Evolutionary conservation across 2,797 vertebrate genomes (phyloP), one percentile per base, ranked within the genome.

Genomic region (Chelidonichthys spinosus): DNA sequence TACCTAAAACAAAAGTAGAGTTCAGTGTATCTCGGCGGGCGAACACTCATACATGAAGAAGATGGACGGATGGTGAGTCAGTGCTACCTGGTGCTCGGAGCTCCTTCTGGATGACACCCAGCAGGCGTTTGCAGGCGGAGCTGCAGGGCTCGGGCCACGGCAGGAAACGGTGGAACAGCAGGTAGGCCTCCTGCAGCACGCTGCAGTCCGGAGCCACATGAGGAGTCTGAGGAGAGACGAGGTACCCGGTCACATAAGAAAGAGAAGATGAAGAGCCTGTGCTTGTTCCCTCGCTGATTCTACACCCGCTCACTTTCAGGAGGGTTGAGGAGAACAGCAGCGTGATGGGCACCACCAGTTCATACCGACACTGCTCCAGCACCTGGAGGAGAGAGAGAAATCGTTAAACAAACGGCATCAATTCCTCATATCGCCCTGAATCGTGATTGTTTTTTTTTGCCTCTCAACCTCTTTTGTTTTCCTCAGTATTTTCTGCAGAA

Each of bases 81-180:
- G 32, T 3, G 52, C 32, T 54, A 98, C 97, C 96, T 68, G 97
- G 97, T 0, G 95, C 96, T 83, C 92, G 94, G 72, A 96, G 94
- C 85, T 97, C 97, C 17, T 95, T 92, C 10, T 93, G 90, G 46
- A 97, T 95, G 90, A 95, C 85, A 13, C 85, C 87, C 33, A 98
- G 94, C 66, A 98, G 91, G 42, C 94, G 93, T 42, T 85, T 94
- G 70, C 86, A 93, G 81, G 96, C 95, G 39, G 95, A 89, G 1
- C 95, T 95, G 85, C 96, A 97, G 0, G 96, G 97, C 63, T 96
- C 88, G 0, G 97, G 96, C 97, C 97, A 98, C 17, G 96, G 93
- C 70, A 97, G 93, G 90, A 97, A 97, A 4, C 73, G 72, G 11
- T 95, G 95, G 87, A 96, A 97, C 14, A 95, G 39, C 5, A 83